Evolutionary conservation across 2,113 vertebrate species (phyloP).

Genomic region (Crocuta crocuta): DNA sequence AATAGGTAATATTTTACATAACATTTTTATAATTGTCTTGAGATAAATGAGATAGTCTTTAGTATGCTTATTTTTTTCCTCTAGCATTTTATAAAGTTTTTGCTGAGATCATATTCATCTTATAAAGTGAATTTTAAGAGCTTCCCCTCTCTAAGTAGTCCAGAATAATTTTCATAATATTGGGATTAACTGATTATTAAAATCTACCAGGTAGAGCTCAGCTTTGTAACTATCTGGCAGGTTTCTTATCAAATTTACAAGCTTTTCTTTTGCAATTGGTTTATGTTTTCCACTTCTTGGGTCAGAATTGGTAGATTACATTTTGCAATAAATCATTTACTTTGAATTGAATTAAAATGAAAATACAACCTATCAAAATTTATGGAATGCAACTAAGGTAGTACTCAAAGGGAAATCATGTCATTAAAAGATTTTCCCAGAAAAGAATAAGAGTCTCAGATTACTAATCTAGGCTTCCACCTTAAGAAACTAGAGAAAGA

Average conservation of each 20-base stretch:
- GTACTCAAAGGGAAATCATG: neutral
- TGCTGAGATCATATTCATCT: neutral
- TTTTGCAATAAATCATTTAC: slow-evolving; percentile 4
- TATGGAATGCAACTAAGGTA: neutral
- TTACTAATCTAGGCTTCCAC: neutral
- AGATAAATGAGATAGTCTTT: neutral
- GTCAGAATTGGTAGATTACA: neutral
- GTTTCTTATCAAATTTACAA: neutral
- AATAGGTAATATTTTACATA: neutral
- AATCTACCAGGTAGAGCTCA: neutral
- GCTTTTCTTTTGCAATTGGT: neutral
- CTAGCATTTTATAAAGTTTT: neutral
- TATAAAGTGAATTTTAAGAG: neutral
- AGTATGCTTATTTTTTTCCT: neutral
- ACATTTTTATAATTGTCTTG: slow-evolving; percentile 12
- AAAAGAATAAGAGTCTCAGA: neutral
- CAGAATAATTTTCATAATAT: neutral
- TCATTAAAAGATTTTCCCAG: neutral
- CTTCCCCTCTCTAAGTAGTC: neutral
- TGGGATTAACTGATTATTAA: neutral
- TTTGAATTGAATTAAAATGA: neutral
- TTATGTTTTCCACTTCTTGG: neutral
- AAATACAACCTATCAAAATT: neutral
- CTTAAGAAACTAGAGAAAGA: neutral
- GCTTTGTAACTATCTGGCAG: neutral